A percentile compares a stretch with the other conserved stretches of the same genome.
phyloP scores from a whole-genome alignment of 2,113 vertebrate species.

The Oriolus oriolus region DNA sequence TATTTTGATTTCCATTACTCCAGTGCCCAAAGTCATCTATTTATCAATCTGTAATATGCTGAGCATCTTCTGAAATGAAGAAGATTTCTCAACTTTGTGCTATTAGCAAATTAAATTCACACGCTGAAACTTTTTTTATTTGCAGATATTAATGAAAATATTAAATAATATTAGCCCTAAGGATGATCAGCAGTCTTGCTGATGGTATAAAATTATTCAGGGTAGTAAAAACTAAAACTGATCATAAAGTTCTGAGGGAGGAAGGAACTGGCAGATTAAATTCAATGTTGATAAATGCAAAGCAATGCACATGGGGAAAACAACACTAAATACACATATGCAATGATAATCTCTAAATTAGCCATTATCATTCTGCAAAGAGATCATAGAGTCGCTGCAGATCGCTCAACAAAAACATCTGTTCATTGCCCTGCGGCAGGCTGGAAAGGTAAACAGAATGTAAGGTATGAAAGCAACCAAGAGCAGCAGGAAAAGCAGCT shows the following conservation, averaged over 20 bases:
- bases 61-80: not conserved
- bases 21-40: not conserved
- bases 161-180: conserved; percentile 38
- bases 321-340: conserved; percentile 57
- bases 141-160: conserved; percentile 35
- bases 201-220: conserved; percentile 22
- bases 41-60: not conserved
- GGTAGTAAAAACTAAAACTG: conserved; percentile 9
- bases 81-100: not conserved
- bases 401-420: conserved; percentile 51
- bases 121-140: not conserved
- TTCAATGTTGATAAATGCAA: conserved; percentile 47
- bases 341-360: conserved; percentile 53
- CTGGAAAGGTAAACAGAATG: conserved; percentile 49
- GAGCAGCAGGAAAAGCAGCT: not conserved
- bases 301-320: conserved; percentile 43
- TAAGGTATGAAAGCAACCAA: not conserved
- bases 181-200: conserved; percentile 8
- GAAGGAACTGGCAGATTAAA: conserved; percentile 48
- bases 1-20: conserved; percentile 17
- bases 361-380: conserved; percentile 58
- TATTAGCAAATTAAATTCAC: conserved; percentile 14
- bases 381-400: conserved; percentile 25
- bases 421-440: conserved; percentile 4
- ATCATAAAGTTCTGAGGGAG: conserved; percentile 33